Base-by-base conservation (phyloP, 2,888 invertebrate species). In the Drosophila melanocephala region DNA sequence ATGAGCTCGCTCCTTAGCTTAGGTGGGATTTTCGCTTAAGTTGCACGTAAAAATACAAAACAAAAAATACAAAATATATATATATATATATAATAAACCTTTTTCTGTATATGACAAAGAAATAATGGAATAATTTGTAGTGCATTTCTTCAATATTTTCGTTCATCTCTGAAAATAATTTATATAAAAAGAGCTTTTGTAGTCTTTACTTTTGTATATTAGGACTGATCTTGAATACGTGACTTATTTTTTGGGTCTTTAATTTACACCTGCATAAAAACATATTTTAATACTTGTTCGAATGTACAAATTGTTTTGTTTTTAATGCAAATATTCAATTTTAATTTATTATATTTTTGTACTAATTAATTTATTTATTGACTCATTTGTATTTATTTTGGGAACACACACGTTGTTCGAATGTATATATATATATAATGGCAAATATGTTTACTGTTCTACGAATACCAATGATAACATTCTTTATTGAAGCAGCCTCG, bases 11-110 rank as follows among this genome's bases (percentile, higher is more conserved):
- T 47, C 26, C 16, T 9, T 5, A 37, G 26, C 37, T 66, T 47
- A 53, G 50, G 26, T 35, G 37, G 39, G 30, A 47, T 26, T 67
- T 35, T 14, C 37, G 52, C 10, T 33, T 22, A 64, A 47, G 22
- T 62, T 28, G 22, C 2, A 26, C 14, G 14, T 16, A 14, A 22
- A 47, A 22, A 7, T 19, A 5, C 35, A 35, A 35, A 12, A 1
- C 22, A 22, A 22, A 16, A 4, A 47, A 44, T 1, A 12, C 22
- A 22, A 22, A 22, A 22, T 19, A 37, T 39, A 19, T 19, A 39
- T 39, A 19, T 26, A 26, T 26, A 26, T 26, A 44, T 1, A 12
- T 19, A 37, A 19, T 26, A 42, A 2, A 44, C 2, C 22, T 44
- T 44, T 44, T 22, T 12, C 42, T 44, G 22, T 5, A 12, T 12